Conservation (phyloP, 2,797 vertebrate species). For the Masticophis lateralis region DNA sequence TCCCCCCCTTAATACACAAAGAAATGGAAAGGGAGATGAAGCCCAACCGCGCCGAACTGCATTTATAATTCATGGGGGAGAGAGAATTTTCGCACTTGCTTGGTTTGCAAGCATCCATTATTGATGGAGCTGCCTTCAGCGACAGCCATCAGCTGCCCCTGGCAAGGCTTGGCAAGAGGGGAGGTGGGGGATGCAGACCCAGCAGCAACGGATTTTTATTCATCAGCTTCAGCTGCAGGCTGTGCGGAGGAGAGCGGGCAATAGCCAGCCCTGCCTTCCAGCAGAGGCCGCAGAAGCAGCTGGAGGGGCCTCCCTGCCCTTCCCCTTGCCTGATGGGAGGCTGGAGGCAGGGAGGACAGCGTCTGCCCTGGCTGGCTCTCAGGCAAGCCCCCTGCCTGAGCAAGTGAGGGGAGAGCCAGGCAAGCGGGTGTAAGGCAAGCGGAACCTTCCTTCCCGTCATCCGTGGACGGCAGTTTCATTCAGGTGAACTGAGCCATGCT, state of each 20-base stretch:
- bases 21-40: constrained; percentile 66
- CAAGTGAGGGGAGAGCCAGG: not conserved
- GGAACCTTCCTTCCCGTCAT: not conserved
- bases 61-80: constrained; percentile 92
- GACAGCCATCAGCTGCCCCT: constrained; percentile 74
- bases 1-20: constrained; percentile 51
- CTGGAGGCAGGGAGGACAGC: not conserved
- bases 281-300: not conserved
- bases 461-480: not conserved
- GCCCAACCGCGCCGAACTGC: constrained; percentile 76
- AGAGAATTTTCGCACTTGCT: constrained; percentile 79
- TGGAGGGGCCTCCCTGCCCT: too few species aligned
- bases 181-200: constrained; percentile 58
- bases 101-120: constrained; percentile 83
- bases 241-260: not conserved
- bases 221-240: constrained; percentile 60
- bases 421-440: not conserved
- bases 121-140: constrained; percentile 82
- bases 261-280: not conserved
- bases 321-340: not conserved
- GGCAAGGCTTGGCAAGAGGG: constrained; percentile 74
- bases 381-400: not conserved
- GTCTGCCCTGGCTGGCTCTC: not conserved
- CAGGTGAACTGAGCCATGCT: not conserved
- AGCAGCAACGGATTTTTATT: constrained; percentile 44